Base-by-base conservation (phyloP, 1,140 invertebrate species). In the Hycleus phaleratus region DNA sequence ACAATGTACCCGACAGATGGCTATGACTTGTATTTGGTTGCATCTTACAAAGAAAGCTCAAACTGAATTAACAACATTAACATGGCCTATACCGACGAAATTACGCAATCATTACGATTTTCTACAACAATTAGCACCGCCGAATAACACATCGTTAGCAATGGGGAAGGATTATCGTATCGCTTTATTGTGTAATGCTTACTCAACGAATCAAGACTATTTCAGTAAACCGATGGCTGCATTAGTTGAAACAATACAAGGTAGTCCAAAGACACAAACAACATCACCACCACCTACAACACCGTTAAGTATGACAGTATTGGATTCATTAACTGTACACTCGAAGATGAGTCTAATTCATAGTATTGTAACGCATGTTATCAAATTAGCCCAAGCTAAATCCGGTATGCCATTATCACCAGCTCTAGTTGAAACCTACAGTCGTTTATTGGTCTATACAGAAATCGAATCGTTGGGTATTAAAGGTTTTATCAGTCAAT, bases 271-370 rank as follows among this genome's bases (percentile, higher is more conserved):
- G 65, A 67, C 67, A 4, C 32, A 32, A 32, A 32, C 26, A 4
- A 42, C 56, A 42, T 46, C 71, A 24, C 56, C 65, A 66, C 81
- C 79, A 4, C 87, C 89, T 6, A 93, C 87, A 0, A 84, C 87
- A 10, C 95, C 95, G 0, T 75, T 97, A 9, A 90, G 91, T 0
- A 95, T 97, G 86, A 89, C 87, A 26, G 85, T 97, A 3, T 57
- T 73, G 32, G 95, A 98, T 71, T 95, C 93, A n/a, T 73, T 97
- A 10, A 97, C 95, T 0, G 89, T 97, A 8, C 94, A 97, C 73
- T 92, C 93, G 0, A 97, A 97, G 74, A 97, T 98, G 95, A 95
- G 91, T 60, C 75, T 98, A n/a, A 96, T 97, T 54, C 94, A 97
- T 68, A 90, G 87, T 47, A 95, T 95, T 64, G 91, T 93, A 0